phyloP scores from a whole-genome alignment of 1,140 invertebrate genomes.

The Drosophila santomea region DNA sequence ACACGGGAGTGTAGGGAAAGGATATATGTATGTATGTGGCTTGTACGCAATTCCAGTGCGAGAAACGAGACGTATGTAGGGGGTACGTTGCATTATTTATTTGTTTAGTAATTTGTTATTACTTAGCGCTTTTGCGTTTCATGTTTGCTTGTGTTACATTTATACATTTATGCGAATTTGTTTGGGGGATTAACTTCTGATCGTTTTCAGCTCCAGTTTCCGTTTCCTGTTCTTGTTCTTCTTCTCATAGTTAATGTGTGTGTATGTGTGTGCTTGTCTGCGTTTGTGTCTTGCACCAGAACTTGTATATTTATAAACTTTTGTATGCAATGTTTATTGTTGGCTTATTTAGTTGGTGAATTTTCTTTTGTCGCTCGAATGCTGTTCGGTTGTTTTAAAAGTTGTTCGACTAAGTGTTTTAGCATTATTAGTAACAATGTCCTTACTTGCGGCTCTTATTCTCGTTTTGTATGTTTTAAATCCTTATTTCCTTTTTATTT shows the following conservation, averaged over 20 bases:
- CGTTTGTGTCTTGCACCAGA: conserved; percentile 10
- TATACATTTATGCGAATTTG: conserved; percentile 60
- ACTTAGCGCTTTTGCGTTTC: conserved; percentile 32
- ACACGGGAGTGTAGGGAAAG: conserved; percentile 7
- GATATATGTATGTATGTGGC: conserved; percentile 21
- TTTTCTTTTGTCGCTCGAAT: conserved; percentile 35
- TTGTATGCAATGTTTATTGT: conserved; percentile 32
- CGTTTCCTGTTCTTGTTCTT: conserved; percentile 32
- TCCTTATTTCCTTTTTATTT: conserved; percentile 61
- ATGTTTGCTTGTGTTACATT: conserved; percentile 56
- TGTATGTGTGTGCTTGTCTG: conserved; percentile 4
- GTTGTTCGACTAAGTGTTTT: conserved; percentile 47
- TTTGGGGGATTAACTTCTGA: conserved; percentile 13
- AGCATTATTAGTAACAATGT: conserved; percentile 79
- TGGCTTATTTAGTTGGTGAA: conserved; percentile 45
- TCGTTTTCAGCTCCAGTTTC: conserved; percentile 42
- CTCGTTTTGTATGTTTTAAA: conserved; percentile 61
- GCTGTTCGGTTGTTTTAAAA: conserved; percentile 41
- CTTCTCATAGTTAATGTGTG: conserved; percentile 10
- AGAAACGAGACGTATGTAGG: conserved; percentile 76
- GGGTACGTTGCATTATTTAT: conserved; percentile 70
- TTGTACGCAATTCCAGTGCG: conserved; percentile 57
- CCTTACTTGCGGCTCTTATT: conserved; percentile 74
- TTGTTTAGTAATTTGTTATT: conserved; percentile 30
- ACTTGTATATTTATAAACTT: conserved; percentile 23